Conservation (phyloP, 2,888 invertebrate species). For the Arenicola marina region DNA sequence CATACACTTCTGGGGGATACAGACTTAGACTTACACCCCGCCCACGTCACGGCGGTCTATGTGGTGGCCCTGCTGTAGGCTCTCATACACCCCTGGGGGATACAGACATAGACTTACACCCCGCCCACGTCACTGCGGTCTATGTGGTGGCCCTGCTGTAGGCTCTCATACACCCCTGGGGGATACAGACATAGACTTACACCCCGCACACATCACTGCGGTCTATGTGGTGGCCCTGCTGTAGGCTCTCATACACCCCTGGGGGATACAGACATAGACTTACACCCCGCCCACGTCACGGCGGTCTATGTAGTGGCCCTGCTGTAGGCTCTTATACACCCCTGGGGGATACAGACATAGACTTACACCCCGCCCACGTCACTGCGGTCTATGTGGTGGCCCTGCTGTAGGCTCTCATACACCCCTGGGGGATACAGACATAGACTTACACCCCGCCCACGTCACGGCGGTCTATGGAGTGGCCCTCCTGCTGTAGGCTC, state of each 20-base stretch:
- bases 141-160: slow-evolving; percentile 68
- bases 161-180: slow-evolving; percentile 64
- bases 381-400: slow-evolving; percentile 66
- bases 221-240: slow-evolving; percentile 67
- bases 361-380: slow-evolving; percentile 75
- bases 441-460: too few species aligned
- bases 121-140: slow-evolving; percentile 71
- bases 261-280: too few species aligned
- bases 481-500: slow-evolving; percentile 69
- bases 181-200: too few species aligned
- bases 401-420: slow-evolving; percentile 68
- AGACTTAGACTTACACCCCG: too few species aligned
- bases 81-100: slow-evolving; percentile 63
- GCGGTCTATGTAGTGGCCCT: slow-evolving; percentile 66
- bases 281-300: slow-evolving; percentile 73
- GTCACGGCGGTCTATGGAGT: slow-evolving; percentile 68
- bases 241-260: slow-evolving; percentile 66
- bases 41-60: slow-evolving; percentile 71
- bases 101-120: too few species aligned
- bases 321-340: slow-evolving; percentile 67
- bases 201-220: slow-evolving; percentile 71
- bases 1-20: too few species aligned
- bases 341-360: too few species aligned
- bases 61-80: slow-evolving; percentile 67
- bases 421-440: too few species aligned